Percentiles rank a stretch among this genome's conserved stretches.
Evolutionary conservation across 2,888 invertebrate genomes (phyloP).

Genomic region (Julus scanicus): DNA sequence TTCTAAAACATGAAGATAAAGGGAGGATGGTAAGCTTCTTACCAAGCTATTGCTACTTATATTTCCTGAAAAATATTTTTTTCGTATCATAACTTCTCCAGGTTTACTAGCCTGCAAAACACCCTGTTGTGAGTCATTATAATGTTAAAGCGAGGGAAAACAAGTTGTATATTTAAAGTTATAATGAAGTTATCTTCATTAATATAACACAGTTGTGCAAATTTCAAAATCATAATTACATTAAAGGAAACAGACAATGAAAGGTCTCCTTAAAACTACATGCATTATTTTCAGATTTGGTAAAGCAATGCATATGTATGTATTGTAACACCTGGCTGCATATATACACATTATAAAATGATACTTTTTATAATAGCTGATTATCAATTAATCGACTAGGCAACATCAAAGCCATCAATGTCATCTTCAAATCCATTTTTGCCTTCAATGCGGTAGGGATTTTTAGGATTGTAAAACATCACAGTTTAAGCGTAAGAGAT

Average conservation of each 20-base stretch:
- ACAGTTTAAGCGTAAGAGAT: conserved; percentile 45
- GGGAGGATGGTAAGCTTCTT: not conserved
- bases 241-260: not conserved
- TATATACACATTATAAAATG: conserved; percentile 8
- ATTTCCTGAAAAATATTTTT: conserved; percentile 40
- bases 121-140: conserved; percentile 40
- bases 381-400: conserved; percentile 40
- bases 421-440: conserved; percentile 21
- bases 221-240: not conserved
- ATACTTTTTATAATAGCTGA: conserved; percentile 37
- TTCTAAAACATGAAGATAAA: not conserved
- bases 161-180: not conserved
- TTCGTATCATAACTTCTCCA: conserved; percentile 4
- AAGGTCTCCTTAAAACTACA: not conserved
- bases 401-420: conserved; percentile 16
- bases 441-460: conserved; percentile 9
- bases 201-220: conserved; percentile 18
- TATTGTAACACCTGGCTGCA: not conserved
- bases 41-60: not conserved
- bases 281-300: not conserved
- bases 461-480: conserved; percentile 45
- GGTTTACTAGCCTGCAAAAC: conserved; percentile 23
- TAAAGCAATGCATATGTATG: conserved; percentile 31
- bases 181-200: not conserved
- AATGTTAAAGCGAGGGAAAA: not conserved